Evolutionary conservation across 1,140 invertebrate genomes (phyloP).

Genomic region (Listronotus oregonensis): DNA sequence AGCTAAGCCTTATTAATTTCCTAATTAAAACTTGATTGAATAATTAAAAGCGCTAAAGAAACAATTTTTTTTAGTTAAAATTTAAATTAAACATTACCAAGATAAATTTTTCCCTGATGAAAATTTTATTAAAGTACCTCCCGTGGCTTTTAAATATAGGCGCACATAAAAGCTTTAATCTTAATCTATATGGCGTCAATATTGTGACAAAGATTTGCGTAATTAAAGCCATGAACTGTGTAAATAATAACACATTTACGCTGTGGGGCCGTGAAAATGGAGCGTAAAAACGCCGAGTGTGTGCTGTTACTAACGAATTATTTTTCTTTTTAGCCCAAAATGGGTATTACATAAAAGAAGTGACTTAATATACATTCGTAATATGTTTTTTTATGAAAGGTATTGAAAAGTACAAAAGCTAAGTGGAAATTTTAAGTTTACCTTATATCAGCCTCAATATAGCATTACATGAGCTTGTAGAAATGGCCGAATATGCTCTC

Average conservation of each 20-base stretch:
- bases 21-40: background rate
- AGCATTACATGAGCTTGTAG: no score
- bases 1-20: background rate
- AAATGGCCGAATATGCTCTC: no score
- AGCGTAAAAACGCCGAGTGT: background rate
- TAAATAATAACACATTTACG: slow-evolving; percentile 34
- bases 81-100: slow-evolving; percentile 13
- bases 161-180: slow-evolving; percentile 32
- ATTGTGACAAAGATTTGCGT: slow-evolving; percentile 37
- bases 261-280: slow-evolving; percentile 11
- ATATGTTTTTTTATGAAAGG: no score
- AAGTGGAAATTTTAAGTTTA: no score
- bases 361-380: no score
- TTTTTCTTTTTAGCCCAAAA: no score
- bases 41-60: slow-evolving; percentile 6
- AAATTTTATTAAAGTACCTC: slow-evolving; percentile 31
- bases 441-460: no score
- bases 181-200: slow-evolving; percentile 36
- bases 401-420: no score
- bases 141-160: slow-evolving; percentile 27
- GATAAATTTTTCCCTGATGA: slow-evolving; percentile 13
- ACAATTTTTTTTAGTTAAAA: slow-evolving; percentile 14
- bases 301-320: background rate
- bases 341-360: no score
- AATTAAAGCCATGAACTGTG: slow-evolving; percentile 31